Percentiles rank a stretch among this genome's conserved stretches.
Evolutionary conservation across 2,797 vertebrate genomes (phyloP).

Genomic region (Silurus lanzhouensis): DNA sequence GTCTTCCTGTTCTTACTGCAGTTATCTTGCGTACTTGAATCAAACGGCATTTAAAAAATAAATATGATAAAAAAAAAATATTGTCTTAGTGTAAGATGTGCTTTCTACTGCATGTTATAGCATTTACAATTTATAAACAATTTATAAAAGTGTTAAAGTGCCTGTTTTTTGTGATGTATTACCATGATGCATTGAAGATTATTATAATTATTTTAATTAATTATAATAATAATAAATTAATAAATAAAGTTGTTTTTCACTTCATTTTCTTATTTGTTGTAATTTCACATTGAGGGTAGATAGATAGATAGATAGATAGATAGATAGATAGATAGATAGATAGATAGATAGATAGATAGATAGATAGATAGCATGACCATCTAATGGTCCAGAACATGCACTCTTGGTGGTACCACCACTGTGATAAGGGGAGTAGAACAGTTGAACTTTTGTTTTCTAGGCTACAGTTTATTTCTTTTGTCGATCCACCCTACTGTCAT

Average conservation of each 20-base stretch:
- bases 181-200: background rate
- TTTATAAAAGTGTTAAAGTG: no score
- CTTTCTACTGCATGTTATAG: background rate
- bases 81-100: background rate
- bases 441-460: background rate
- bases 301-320: background rate
- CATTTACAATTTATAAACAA: background rate
- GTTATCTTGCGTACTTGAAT: background rate
- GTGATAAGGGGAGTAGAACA: background rate
- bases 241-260: no score
- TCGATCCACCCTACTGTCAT: background rate
- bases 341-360: slow-evolving; percentile 7
- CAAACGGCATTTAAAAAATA: background rate
- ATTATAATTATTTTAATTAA: no score
- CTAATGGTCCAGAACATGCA: background rate
- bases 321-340: background rate
- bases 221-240: no score
- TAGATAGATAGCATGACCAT: background rate
- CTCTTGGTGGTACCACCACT: background rate
- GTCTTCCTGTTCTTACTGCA: background rate
- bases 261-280: no score
- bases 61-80: background rate
- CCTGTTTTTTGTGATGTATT: background rate
- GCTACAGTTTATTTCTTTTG: background rate
- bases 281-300: no score